phyloP scores from a whole-genome alignment of 2,888 invertebrate species.

The Rambutsinella grinnellia region DNA sequence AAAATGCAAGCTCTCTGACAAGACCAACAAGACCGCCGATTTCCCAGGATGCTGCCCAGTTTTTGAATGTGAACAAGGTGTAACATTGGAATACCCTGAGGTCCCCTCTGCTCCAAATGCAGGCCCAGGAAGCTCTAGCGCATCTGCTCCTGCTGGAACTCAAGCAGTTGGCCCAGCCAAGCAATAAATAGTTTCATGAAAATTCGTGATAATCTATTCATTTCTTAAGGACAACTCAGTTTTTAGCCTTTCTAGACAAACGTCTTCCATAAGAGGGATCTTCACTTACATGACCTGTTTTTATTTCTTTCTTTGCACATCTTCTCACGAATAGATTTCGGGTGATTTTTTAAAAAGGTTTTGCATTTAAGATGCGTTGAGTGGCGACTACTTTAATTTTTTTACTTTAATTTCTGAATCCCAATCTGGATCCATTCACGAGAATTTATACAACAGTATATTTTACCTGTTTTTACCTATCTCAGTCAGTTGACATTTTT shows the following conservation, averaged over 20 bases:
- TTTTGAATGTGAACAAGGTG: constrained; percentile 89
- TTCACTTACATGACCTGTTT: background rate
- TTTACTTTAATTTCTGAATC: background rate
- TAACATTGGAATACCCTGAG: constrained; percentile 88
- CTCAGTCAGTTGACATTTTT: constrained; percentile 1
- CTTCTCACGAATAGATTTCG: background rate
- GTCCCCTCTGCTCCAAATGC: constrained; percentile 71
- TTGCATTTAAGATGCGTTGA: constrained; percentile 3
- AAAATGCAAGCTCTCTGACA: constrained; percentile 87
- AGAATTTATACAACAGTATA: background rate
- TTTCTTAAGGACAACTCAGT: background rate
- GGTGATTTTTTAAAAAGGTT: constrained; percentile 9
- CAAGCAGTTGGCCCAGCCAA: constrained; percentile 60
- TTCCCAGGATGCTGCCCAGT: constrained; percentile 90
- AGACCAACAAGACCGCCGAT: constrained; percentile 89
- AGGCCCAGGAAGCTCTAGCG: constrained; percentile 58
- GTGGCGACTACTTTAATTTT: background rate
- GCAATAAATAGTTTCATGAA: constrained; percentile 41
- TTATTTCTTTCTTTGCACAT: background rate
- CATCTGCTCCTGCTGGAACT: constrained; percentile 57
- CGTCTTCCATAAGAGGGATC: too few species aligned
- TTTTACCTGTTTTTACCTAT: constrained; percentile 5
- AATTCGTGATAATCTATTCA: constrained; percentile 24
- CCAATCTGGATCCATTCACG: background rate
- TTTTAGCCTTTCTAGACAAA: too few species aligned